Base-by-base conservation (phyloP, 2,888 invertebrate species). In the Athalia rosae region DNA sequence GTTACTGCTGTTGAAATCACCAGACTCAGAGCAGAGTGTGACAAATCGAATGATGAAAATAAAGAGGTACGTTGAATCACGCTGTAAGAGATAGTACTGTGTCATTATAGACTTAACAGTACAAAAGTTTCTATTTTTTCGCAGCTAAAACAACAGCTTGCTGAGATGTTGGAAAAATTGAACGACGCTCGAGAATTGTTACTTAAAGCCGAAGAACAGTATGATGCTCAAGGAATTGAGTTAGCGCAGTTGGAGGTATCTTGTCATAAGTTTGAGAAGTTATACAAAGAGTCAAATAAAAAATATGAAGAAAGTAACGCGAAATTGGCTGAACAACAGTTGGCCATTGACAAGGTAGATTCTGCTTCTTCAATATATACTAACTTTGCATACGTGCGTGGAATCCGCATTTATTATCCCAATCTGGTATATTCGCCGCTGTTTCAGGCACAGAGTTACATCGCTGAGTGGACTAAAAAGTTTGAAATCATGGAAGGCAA, bases 141-240 rank as follows among this genome's bases (percentile, higher is more conserved):
- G 13, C 67, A 89, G 88, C 79, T 89, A 66, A 85, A 83, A 67
- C 81, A 79, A 11, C 86, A 85, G 48, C 81, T 89, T 3, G 82
- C 84, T 4, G 82, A 85, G 81, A 88, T 88, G 87, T 81, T 84
- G n/a, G 76, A 76, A 1, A 84, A 83, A 77, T 71, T 88, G 0
- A 78, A 45, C 11, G 84, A 84, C 15, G 84, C 85, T 1, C 85
- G 85, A 45, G 76, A 80, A 7, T 81, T 87, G 77, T 76, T 89
- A 28, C 79, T 89, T 5, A 79, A 83, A 78, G 77, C 88, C 69
- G 89, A 89, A 80, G 87, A 88, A 78, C 79, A 81, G n/a, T 84
- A 84, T 53, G 89, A 89, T 50, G 81, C 81, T 11, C 86, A 85
- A 11, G 81, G 80, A 4, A 82, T 86, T 3, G 83, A 87, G 59